Evolutionary conservation across 2,888 invertebrate genomes (phyloP).

Genomic region (Molorchus minor): DNA sequence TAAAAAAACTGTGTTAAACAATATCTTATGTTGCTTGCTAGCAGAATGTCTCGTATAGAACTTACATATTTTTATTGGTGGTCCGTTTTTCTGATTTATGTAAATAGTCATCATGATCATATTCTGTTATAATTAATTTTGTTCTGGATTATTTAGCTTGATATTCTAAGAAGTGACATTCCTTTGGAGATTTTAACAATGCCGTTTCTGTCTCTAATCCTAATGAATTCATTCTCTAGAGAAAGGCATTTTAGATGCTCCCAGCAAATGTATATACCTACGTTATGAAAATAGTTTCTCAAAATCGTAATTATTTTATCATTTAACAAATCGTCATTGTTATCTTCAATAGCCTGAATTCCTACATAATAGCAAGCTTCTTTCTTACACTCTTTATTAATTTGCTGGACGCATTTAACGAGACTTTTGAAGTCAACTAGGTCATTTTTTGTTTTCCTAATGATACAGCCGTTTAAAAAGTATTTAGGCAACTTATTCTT

Average conservation of each 20-base stretch:
- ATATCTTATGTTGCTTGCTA: no score
- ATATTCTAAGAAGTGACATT: no score
- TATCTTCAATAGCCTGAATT: conserved; percentile 41
- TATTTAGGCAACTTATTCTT: conserved; percentile 39
- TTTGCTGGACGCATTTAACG: conserved; percentile 38
- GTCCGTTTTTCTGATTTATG: no score
- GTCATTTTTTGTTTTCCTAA: conserved; percentile 37
- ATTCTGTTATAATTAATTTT: no score
- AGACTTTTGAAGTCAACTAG: conserved; percentile 43
- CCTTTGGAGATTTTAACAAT: no score
- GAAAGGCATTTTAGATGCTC: conserved; percentile 32
- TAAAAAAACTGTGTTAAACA: no score
- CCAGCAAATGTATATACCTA: conserved; percentile 54
- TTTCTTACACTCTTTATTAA: conserved; percentile 39
- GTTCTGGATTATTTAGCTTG: no score
- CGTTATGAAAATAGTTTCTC: conserved; percentile 46
- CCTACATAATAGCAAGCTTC: conserved; percentile 41
- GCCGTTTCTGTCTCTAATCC: no score
- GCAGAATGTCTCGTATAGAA: no score
- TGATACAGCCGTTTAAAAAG: conserved; percentile 50
- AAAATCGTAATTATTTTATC: conserved; percentile 56
- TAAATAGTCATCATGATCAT: no score
- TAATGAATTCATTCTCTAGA: no score
- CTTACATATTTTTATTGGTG: no score
- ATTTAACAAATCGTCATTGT: conserved; percentile 45